Evolutionary conservation across 1,140 invertebrate genomes (phyloP).

Genomic region (Drosophila sucinea): DNA sequence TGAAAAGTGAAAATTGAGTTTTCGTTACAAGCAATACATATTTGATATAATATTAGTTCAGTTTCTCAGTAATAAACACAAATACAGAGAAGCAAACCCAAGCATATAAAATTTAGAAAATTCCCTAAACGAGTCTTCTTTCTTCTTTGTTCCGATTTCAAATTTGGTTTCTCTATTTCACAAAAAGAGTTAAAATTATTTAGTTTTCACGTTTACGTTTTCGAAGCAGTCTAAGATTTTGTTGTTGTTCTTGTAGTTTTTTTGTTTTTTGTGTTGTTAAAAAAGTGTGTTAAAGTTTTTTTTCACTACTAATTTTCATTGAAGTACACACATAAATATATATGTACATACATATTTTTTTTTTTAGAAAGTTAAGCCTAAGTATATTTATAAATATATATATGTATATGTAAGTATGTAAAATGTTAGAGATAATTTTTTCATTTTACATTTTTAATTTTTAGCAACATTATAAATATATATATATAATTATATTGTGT

Average conservation of each 20-base stretch:
- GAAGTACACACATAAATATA: slow-evolving; percentile 65
- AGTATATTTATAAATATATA: slow-evolving; percentile 40
- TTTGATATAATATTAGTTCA: slow-evolving; percentile 34
- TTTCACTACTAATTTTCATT: slow-evolving; percentile 25
- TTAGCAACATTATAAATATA: slow-evolving; percentile 74
- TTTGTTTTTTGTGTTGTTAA: slow-evolving; percentile 49
- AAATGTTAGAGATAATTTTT: slow-evolving; percentile 31
- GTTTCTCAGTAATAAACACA: slow-evolving; percentile 48
- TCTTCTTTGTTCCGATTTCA: slow-evolving; percentile 49
- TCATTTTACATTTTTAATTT: slow-evolving; percentile 21
- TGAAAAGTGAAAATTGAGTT: slow-evolving; percentile 35
- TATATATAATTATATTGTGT: slow-evolving; percentile 64
- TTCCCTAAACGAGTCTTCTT: slow-evolving; percentile 77
- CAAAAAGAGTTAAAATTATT: slow-evolving; percentile 16
- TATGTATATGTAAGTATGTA: slow-evolving; percentile 11
- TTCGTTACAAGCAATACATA: slow-evolving; percentile 6
- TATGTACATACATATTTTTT: slow-evolving; percentile 27
- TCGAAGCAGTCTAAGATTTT: slow-evolving; percentile 81
- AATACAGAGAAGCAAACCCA: slow-evolving; percentile 49
- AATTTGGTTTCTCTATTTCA: slow-evolving; percentile 36
- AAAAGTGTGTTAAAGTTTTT: slow-evolving; percentile 56
- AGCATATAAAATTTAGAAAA: slow-evolving; percentile 58
- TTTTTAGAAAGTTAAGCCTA: slow-evolving; percentile 16
- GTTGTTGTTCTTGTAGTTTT: slow-evolving; percentile 45
- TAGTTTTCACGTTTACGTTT: slow-evolving; percentile 72